Evolutionary conservation across 2,888 invertebrate species (phyloP).

Genomic region (Lomographa bimaculata): DNA sequence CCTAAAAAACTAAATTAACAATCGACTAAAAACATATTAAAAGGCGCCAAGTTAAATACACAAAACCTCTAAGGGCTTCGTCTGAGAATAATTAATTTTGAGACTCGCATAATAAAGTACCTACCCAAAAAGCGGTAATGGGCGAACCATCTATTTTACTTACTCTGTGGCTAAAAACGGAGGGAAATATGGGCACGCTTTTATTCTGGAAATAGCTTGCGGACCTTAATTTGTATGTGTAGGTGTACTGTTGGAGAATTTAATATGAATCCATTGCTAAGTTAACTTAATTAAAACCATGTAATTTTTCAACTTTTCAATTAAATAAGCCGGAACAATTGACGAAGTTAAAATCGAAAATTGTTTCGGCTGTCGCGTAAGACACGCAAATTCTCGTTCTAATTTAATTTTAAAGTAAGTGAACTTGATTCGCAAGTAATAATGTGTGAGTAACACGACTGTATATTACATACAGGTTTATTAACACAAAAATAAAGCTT

Average conservation of each 20-base stretch:
- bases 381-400: no score
- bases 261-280: no score
- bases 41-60: conserved; percentile 30
- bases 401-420: no score
- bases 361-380: no score
- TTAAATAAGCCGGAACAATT: no score
- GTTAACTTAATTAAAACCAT: no score
- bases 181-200: conserved; percentile 6
- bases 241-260: background rate
- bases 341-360: no score
- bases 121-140: conserved; percentile 36
- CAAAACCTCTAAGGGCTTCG: conserved; percentile 26
- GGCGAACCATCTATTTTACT: conserved; percentile 15
- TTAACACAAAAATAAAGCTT: no score
- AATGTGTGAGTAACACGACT: no score
- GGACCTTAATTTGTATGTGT: conserved; percentile 6
- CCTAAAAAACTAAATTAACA: background rate
- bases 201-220: conserved; percentile 11
- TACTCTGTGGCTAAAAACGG: conserved; percentile 10
- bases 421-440: no score
- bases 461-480: no score
- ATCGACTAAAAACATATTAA: conserved; percentile 10
- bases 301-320: no score
- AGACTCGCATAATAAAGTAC: conserved; percentile 35
- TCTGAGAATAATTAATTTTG: conserved; percentile 36